phyloP scores from a whole-genome alignment of 1,140 invertebrate species.

The Apis florea region DNA sequence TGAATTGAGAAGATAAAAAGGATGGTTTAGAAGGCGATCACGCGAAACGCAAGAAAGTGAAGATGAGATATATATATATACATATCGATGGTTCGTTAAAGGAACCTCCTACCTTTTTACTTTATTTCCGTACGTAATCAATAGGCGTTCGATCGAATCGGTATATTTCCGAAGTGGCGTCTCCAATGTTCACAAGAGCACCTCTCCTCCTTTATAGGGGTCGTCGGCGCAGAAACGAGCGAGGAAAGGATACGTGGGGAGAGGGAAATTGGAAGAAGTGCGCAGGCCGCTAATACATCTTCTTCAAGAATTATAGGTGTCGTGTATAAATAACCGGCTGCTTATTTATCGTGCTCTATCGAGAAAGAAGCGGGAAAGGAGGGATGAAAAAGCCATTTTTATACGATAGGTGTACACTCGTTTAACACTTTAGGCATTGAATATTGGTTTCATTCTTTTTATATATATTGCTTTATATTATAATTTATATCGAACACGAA shows the following conservation, averaged over 20 bases:
- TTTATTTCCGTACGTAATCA: constrained; percentile 65
- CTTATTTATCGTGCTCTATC: constrained; percentile 47
- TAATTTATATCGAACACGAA: too few species aligned
- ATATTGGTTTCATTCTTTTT: too few species aligned
- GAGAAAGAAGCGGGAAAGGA: neutral
- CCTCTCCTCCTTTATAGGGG: constrained; percentile 24
- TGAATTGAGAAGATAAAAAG: neutral
- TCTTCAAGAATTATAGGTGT: constrained; percentile 35
- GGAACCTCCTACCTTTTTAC: constrained; percentile 41
- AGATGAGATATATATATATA: neutral
- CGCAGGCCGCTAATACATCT: constrained; percentile 17
- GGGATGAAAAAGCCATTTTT: neutral
- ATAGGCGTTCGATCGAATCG: constrained; percentile 58
- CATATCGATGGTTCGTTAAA: constrained; percentile 34
- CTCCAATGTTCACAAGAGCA: constrained; percentile 10
- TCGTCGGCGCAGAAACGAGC: neutral
- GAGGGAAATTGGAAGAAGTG: constrained; percentile 1
- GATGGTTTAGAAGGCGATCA: neutral
- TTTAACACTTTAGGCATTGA: neutral
- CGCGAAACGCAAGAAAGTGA: too few species aligned
- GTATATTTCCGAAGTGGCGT: constrained; percentile 57
- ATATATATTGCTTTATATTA: too few species aligned
- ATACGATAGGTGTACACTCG: neutral
- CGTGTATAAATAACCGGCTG: constrained; percentile 54
- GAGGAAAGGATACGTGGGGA: neutral